These are phyloP conservation scores for Thryonomys swinderianus DNA, from an alignment of 2,113 vertebrate genomes.

Conservation along the genomic window DNA sequence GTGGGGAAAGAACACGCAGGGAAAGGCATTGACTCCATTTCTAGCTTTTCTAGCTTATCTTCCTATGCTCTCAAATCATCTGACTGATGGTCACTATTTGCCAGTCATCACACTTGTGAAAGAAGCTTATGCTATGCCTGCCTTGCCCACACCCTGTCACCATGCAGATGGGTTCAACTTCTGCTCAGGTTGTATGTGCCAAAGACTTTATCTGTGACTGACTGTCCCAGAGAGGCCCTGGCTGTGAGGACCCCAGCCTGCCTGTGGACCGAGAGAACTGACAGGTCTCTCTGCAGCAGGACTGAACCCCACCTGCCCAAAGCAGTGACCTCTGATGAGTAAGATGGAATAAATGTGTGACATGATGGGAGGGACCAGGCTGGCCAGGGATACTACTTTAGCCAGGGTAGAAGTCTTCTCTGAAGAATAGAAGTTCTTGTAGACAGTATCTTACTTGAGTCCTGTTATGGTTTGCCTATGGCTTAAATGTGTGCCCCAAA, in stretches of 20 bases:
- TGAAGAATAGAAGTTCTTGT: not conserved
- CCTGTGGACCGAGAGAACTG: not conserved
- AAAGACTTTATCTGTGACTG: not conserved
- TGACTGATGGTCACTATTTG: not conserved
- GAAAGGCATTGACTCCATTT: not conserved
- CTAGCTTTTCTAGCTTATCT: not conserved
- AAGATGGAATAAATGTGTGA: not conserved
- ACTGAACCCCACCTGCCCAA: not conserved
- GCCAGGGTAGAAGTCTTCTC: not conserved
- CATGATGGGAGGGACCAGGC: not conserved
- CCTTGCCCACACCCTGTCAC: not conserved
- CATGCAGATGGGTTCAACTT: not conserved
- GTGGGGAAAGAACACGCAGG: not conserved
- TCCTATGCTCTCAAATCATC: not conserved
- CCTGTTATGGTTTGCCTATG: not conserved
- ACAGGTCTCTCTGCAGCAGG: too few species aligned
- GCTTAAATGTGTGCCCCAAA: not conserved
- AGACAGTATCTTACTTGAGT: not conserved
- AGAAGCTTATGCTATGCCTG: not conserved
- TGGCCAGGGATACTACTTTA: too few species aligned
- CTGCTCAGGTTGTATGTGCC: not conserved
- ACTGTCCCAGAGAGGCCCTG: not conserved
- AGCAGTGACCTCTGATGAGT: not conserved
- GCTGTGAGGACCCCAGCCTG: not conserved
- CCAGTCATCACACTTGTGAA: not conserved